Conservation (phyloP, 2,797 vertebrate species). For the Gastrophryne carolinensis region DNA sequence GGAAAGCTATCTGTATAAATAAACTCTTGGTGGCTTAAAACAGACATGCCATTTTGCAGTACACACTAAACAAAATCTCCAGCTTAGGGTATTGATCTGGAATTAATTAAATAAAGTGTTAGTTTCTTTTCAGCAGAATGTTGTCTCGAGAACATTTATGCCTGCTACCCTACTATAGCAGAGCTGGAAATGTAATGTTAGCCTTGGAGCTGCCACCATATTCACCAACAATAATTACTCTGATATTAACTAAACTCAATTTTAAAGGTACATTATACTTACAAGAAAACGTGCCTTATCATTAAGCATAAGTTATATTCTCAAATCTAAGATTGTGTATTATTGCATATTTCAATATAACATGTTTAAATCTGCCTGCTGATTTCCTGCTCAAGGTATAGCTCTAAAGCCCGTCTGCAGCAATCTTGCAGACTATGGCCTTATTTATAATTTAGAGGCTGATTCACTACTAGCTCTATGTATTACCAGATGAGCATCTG, state of each 20-base stretch:
- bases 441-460: no score
- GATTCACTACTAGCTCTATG: no score
- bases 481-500: no score
- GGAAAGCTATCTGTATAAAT: neutral
- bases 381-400: no score
- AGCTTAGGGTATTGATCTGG: slow-evolving; percentile 22
- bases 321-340: no score
- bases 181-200: neutral
- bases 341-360: no score
- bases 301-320: no score
- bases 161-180: neutral
- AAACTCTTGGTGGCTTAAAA: slow-evolving; percentile 8
- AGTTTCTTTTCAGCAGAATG: slow-evolving; percentile 10
- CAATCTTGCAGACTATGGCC: no score
- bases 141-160: neutral
- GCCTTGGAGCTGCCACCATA: neutral
- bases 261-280: no score
- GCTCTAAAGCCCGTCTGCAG: no score
- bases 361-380: no score
- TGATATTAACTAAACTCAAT: neutral
- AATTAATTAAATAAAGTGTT: slow-evolving; percentile 15
- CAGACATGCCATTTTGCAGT: neutral
- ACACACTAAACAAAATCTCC: neutral
- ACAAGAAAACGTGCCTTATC: no score
- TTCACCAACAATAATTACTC: neutral